A percentile compares a stretch with the other conserved stretches of the same genome.
phyloP scores from a whole-genome alignment of 1,140 invertebrate genomes.

The Steinernema khuongi region DNA sequence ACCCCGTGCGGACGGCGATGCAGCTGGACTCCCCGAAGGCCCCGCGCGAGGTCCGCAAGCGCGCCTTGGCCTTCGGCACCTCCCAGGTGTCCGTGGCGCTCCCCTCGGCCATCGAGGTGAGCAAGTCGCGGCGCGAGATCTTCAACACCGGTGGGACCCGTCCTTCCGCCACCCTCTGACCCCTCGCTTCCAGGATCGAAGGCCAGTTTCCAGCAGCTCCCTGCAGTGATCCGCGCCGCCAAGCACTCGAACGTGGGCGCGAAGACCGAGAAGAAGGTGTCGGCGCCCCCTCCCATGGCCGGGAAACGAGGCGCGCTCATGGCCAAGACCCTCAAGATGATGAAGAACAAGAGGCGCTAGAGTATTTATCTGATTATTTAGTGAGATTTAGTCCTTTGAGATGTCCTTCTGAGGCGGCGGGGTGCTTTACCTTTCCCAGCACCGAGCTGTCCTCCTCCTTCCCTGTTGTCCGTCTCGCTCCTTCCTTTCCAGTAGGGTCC shows the following conservation, averaged over 20 bases:
- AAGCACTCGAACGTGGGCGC: neutral
- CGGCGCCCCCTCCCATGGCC: neutral
- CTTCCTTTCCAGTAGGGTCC: no score
- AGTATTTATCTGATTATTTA: no score
- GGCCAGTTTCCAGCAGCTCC: neutral
- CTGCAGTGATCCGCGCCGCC: neutral
- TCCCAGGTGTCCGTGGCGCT: neutral
- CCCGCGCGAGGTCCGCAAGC: neutral
- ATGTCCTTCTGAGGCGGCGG: no score
- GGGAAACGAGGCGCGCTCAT: constrained; percentile 2
- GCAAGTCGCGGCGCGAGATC: constrained; percentile 6
- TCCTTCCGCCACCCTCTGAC: neutral
- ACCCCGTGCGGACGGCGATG: neutral
- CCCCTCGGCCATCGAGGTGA: neutral
- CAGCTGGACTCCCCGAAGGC: neutral
- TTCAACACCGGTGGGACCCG: neutral
- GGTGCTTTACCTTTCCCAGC: no score
- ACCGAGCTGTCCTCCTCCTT: no score
- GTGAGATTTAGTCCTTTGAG: no score
- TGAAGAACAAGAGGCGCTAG: constrained; percentile 4
- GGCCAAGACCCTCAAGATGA: neutral
- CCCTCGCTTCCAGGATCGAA: neutral
- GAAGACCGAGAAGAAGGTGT: neutral
- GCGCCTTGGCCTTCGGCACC: neutral
- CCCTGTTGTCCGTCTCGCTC: no score